Conservation (phyloP, 1,140 invertebrate species). For the Dufourea novaeangliae region DNA sequence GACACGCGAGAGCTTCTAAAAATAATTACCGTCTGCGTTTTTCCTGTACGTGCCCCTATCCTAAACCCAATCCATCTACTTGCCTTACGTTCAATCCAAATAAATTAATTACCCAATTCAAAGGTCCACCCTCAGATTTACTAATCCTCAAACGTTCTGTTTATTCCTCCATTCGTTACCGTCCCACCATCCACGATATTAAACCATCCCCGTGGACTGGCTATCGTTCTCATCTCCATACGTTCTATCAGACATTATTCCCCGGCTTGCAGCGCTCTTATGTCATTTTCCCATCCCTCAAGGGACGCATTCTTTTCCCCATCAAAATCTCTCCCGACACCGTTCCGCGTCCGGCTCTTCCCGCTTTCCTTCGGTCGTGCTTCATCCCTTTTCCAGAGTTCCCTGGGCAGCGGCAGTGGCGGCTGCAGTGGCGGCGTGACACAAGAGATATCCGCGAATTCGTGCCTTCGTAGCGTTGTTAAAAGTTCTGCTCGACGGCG, state of each 20-base stretch:
- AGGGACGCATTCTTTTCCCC: conserved; percentile 9
- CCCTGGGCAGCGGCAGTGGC: not conserved
- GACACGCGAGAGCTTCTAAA: no score
- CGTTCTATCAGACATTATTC: conserved; percentile 15
- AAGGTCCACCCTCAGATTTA: no score
- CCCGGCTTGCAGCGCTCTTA: not conserved
- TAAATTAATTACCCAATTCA: no score
- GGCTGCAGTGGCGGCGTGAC: conserved; percentile 30
- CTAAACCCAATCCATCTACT: no score
- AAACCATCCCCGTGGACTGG: not conserved
- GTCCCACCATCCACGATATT: not conserved
- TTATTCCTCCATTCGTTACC: not conserved
- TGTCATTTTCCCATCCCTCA: not conserved
- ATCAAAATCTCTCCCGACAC: conserved; percentile 7
- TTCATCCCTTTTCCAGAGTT: not conserved
- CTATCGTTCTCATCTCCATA: not conserved
- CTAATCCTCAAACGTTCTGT: no score
- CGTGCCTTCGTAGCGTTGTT: no score
- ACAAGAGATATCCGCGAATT: conserved; percentile 60
- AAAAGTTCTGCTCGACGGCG: no score
- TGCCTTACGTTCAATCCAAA: no score
- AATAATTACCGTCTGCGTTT: no score
- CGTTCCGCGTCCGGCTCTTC: not conserved
- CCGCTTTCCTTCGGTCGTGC: not conserved
- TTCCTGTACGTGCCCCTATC: no score